phyloP scores from a whole-genome alignment of 2,888 invertebrate species.

The Tribolium freemani region DNA sequence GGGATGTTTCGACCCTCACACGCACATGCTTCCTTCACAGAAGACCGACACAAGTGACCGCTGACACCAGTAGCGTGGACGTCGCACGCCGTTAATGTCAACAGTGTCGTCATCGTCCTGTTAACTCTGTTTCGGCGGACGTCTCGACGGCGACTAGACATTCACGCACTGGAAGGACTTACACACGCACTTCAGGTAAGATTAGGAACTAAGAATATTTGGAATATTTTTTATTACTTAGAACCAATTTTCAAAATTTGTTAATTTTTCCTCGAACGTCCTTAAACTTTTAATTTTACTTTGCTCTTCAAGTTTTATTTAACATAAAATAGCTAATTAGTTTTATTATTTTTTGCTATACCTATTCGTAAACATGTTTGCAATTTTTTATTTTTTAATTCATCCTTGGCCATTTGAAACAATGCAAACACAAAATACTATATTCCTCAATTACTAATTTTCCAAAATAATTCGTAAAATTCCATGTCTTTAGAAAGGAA shows the following conservation, averaged over 20 bases:
- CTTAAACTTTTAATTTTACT: no score
- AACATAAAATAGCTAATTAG: no score
- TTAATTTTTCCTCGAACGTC: no score
- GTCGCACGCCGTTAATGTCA: constrained; percentile 51
- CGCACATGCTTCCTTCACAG: constrained; percentile 53
- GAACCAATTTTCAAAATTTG: not conserved
- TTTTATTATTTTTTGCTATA: no score
- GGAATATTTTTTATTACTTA: not conserved
- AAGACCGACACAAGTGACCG: constrained; percentile 50
- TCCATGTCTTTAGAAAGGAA: no score
- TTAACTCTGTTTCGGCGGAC: constrained; percentile 2
- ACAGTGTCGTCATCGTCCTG: constrained; percentile 39
- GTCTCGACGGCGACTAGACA: not conserved
- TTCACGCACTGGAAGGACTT: not conserved
- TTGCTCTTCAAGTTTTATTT: no score
- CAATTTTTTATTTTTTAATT: no score
- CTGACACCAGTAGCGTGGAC: constrained; percentile 54
- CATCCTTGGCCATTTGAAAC: no score
- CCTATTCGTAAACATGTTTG: no score
- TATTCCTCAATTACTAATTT: no score
- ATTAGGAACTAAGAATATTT: not conserved
- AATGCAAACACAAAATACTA: no score
- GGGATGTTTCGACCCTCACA: constrained; percentile 55
- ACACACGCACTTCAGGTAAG: not conserved
- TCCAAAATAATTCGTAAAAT: no score